Conservation (phyloP, 2,113 vertebrate genomes). For the Reinhardtius hippoglossoides region DNA sequence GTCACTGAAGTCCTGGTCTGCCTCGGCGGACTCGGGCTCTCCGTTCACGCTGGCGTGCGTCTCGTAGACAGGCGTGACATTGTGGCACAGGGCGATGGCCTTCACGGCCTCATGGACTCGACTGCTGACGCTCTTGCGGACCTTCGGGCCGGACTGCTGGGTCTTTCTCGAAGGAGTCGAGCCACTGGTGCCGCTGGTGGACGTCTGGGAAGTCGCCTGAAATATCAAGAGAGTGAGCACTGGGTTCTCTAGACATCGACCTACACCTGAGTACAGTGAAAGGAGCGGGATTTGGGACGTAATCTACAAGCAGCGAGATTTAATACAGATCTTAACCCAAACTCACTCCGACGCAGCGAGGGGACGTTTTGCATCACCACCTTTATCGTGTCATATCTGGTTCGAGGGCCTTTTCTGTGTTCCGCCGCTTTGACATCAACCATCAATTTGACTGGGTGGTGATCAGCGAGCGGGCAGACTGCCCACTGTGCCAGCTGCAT, state of each 20-base stretch:
- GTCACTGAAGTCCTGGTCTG: constrained; percentile 94
- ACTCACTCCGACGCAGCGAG: constrained; percentile 6
- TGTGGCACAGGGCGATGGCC: constrained; percentile 96
- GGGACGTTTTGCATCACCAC: constrained; percentile 13
- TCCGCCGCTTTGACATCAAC: constrained; percentile 3
- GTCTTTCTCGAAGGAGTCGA: constrained; percentile 84
- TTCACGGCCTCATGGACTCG: constrained; percentile 95
- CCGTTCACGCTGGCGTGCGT: constrained; percentile 70
- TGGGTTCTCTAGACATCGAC: neutral
- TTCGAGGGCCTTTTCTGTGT: constrained; percentile 39
- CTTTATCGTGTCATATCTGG: constrained; percentile 58
- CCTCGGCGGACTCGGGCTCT: constrained; percentile 91
- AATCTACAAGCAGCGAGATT: neutral
- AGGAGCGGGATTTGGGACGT: too few relatives aligned
- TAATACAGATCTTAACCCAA: neutral
- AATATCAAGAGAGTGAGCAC: neutral
- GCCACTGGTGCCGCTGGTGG: constrained; percentile 68
- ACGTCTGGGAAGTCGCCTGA: constrained; percentile 60
- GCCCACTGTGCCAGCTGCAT: constrained; percentile 49
- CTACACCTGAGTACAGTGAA: too few relatives aligned
- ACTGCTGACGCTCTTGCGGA: constrained; percentile 93
- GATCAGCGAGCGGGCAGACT: constrained; percentile 20
- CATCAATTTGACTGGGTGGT: constrained; percentile 55
- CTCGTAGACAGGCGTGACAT: constrained; percentile 96
- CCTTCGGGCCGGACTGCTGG: constrained; percentile 86